Evolutionary conservation across 2,888 invertebrate genomes (phyloP), one percentile per base, ranked within the genome.

Genomic region (Halictus ligatus): DNA sequence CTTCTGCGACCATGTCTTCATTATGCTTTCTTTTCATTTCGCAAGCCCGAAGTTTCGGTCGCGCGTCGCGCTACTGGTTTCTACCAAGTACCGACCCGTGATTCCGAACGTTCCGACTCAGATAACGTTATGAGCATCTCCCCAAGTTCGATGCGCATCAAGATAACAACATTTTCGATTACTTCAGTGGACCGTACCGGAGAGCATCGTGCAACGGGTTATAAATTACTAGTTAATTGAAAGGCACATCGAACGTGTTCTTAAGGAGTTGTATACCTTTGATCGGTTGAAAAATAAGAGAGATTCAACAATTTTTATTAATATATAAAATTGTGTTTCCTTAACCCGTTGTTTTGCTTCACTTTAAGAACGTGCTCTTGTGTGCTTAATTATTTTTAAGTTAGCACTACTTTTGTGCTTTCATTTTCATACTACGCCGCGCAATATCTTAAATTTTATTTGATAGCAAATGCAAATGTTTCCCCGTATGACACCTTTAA

Each of bases 21-120:
- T 81, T 78, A 64, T 77, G 54, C 54, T 69, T 50, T 48, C 48
- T 58, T 77, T 77, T 58, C 43, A 21, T 48, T 29, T 60, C 48
- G 69, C 6, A 60, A 25, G 80, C 35, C 8, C 71, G 69, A 82
- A 43, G 46, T 82, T 79, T 81, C 12, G 10, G 60, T 71, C 76
- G 35, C 40, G 76, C 35, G 21, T n/a, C 40, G 40, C 69, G 48
- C 72, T 29, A 69, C 79, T 54, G 46, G 54, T 48, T 67, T 46
- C 29, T 35, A 18, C 50, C 74, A 29, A 60, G 54, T 54, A 54
- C n/a, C 54, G 54, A 54, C 2, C 50, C 6, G 40, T 29, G 35
- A 35, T n/a, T 46, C 48, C 72, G 21, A 12, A 40, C 35, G 40
- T 2, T 35, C 21, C 40, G 10, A 29, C 8, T 21, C 29, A 35